Conservation (phyloP, 2,113 vertebrate species). For the Leucosticte australis region DNA sequence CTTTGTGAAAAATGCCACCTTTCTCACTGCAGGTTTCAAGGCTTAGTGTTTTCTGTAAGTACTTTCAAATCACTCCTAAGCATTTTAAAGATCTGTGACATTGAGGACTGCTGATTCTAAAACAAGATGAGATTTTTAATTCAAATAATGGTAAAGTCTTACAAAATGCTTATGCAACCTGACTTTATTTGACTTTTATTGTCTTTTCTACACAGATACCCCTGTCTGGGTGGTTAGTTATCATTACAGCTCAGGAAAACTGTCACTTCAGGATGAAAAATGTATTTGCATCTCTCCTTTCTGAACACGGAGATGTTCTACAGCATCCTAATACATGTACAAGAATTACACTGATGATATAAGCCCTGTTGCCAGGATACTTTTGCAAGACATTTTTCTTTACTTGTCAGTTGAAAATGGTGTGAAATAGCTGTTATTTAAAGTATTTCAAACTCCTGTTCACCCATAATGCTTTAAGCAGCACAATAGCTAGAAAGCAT, state of each 20-base stretch:
- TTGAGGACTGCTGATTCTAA: not conserved
- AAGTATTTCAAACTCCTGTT: slow-evolving; percentile 46
- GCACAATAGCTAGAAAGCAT: slow-evolving; percentile 23
- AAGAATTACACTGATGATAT: slow-evolving; percentile 17
- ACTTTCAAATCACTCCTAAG: not conserved
- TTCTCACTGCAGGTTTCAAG: not conserved
- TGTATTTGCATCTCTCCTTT: not conserved
- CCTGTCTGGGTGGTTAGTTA: not conserved
- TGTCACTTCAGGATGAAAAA: not conserved
- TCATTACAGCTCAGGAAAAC: not conserved
- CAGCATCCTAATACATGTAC: slow-evolving; percentile 26
- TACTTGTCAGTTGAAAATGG: slow-evolving; percentile 51
- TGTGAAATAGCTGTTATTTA: slow-evolving; percentile 62
- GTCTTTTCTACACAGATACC: not conserved
- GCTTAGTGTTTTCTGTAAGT: not conserved
- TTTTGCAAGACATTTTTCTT: slow-evolving; percentile 50
- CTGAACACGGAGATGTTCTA: not conserved
- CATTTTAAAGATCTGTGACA: not conserved
- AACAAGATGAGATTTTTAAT: not conserved
- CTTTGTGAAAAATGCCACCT: not conserved
- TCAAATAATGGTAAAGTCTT: not conserved
- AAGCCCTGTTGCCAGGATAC: slow-evolving; percentile 66
- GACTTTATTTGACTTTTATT: not conserved
- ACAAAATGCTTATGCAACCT: not conserved
- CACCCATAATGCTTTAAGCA: slow-evolving; percentile 28